Percentiles rank a stretch among this genome's conserved stretches.
Evolutionary conservation across 1,140 invertebrate species (phyloP).

Genomic region (fruit fly (Drosophila melanogaster)): DNA sequence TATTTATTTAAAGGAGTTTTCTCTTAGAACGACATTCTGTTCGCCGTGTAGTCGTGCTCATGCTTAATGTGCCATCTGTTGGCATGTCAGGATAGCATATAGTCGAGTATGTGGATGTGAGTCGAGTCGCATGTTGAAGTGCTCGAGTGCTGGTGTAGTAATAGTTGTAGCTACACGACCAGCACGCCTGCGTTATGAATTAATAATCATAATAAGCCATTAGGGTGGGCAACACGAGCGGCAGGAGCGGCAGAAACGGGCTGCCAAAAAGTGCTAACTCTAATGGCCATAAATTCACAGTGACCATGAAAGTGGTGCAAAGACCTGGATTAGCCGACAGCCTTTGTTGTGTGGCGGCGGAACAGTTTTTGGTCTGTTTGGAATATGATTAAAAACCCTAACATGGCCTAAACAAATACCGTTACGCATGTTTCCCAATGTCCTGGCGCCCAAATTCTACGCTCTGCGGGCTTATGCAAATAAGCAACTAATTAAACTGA

Average conservation of each 20-base stretch:
- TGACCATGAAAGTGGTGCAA: slow-evolving; percentile 44
- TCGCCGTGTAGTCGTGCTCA: slow-evolving; percentile 29
- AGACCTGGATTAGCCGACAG: slow-evolving; percentile 23
- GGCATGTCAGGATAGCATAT: slow-evolving; percentile 51
- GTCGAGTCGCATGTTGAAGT: slow-evolving; percentile 31
- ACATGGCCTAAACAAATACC: slow-evolving; percentile 69
- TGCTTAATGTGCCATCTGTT: slow-evolving; percentile 52
- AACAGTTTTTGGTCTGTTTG: slow-evolving; percentile 37
- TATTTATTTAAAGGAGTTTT: neutral
- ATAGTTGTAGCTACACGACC: slow-evolving; percentile 40
- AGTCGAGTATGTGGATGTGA: slow-evolving; percentile 15
- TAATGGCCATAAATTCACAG: slow-evolving; percentile 71
- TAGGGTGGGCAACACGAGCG: slow-evolving; percentile 25
- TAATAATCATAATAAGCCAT: slow-evolving; percentile 78
- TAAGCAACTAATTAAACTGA: slow-evolving; percentile 75
- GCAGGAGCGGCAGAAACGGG: slow-evolving; percentile 25
- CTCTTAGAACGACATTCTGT: neutral
- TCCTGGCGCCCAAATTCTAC: slow-evolving; percentile 9
- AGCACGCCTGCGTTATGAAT: slow-evolving; percentile 57
- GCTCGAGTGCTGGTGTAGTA: slow-evolving; percentile 51
- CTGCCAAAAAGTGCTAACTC: slow-evolving; percentile 63
- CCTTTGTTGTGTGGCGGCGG: slow-evolving; percentile 13
- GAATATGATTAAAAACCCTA: slow-evolving; percentile 49
- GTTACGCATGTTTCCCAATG: slow-evolving; percentile 72
- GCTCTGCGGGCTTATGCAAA: slow-evolving; percentile 59